Evolutionary conservation across 1,140 invertebrate species (phyloP).

Genomic region (Vanessa atalanta): DNA sequence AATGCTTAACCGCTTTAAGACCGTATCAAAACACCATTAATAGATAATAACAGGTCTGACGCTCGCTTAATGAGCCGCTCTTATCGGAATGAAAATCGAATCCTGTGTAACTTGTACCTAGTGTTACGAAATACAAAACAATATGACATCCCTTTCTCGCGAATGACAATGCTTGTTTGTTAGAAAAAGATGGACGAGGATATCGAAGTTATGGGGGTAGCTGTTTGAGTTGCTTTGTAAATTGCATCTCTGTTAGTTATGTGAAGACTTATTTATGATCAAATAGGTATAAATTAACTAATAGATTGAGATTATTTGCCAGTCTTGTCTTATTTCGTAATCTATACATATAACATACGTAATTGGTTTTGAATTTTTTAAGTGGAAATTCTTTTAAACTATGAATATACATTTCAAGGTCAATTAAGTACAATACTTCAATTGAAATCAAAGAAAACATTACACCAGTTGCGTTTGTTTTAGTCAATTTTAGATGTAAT

Average conservation of each 20-base stretch:
- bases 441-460: too few relatives aligned
- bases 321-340: not conserved
- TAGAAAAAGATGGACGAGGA: not conserved
- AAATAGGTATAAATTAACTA: conserved; percentile 10
- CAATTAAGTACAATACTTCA: too few relatives aligned
- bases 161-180: not conserved
- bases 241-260: conserved; percentile 5
- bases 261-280: conserved; percentile 6
- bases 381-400: too few relatives aligned
- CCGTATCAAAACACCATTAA: conserved; percentile 5
- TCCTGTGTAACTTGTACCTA: conserved; percentile 16
- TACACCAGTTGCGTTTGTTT: too few relatives aligned
- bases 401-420: too few relatives aligned
- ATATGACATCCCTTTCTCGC: not conserved
- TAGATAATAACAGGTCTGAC: conserved; percentile 18
- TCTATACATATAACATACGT: not conserved
- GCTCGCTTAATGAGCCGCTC: conserved; percentile 12
- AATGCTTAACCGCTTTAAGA: not conserved
- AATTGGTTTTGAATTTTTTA: too few relatives aligned
- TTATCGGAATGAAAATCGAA: conserved; percentile 13
- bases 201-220: not conserved
- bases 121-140: not conserved
- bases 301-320: conserved; percentile 6
- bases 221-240: not conserved
- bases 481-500: too few relatives aligned